These are phyloP conservation scores for Montipora sp. DNA, from an alignment of 64 coral and sea anemone species.

Conservation along the genomic window DNA sequence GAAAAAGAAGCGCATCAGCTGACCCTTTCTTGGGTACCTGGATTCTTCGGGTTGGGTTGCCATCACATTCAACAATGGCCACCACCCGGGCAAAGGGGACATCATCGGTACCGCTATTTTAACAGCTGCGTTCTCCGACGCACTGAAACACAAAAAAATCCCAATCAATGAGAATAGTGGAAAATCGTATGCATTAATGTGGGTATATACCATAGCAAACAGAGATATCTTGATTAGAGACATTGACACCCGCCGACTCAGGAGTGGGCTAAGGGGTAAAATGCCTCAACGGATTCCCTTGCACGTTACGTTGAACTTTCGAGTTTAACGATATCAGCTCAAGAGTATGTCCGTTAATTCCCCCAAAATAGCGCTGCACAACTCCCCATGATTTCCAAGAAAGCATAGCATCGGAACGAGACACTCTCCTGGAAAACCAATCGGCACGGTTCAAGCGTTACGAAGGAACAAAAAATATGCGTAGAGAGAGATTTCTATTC, in stretches of 20 bases:
- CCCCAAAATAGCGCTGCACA: conserved; percentile 26
- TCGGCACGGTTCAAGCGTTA: conserved; percentile 3
- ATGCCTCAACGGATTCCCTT: conserved; percentile 12
- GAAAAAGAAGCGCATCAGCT: not conserved
- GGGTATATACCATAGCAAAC: not conserved
- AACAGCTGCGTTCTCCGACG: not conserved
- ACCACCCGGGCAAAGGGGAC: not conserved
- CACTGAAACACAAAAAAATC: conserved; percentile 4
- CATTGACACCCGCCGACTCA: conserved; percentile 17
- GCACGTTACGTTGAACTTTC: not conserved
- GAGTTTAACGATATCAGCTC: conserved; percentile 65
- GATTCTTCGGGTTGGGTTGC: not conserved
- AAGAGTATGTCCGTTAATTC: conserved; percentile 5
- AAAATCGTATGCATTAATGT: not conserved
- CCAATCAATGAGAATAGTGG: conserved; percentile 9
- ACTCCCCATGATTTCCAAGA: not conserved
- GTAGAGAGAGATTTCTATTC: no score
- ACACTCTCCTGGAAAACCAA: conserved; percentile 22
- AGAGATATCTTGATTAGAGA: conserved; percentile 34
- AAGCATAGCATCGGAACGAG: conserved; percentile 15
- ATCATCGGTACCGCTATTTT: conserved; percentile 14
- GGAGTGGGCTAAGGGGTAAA: conserved; percentile 39
- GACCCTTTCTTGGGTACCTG: not conserved
- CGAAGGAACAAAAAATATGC: conserved; percentile 37
- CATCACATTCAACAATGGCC: not conserved